Percentiles rank a stretch among this genome's conserved stretches.
Conservation (phyloP, 2,113 vertebrate genomes). For the Nematolebias whitei region DNA sequence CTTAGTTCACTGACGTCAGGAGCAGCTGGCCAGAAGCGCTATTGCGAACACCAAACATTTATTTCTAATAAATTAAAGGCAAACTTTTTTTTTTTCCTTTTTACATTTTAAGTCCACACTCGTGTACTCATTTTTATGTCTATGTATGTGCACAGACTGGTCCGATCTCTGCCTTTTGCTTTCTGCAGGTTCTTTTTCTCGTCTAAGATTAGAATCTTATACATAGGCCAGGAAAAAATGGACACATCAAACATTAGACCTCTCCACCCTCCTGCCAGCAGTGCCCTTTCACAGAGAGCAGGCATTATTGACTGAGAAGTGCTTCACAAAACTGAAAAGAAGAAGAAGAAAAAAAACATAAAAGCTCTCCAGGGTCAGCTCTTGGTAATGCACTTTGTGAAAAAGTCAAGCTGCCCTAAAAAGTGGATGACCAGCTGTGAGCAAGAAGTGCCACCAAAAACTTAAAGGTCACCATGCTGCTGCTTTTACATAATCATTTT, state of each 20-base stretch:
- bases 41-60: too few species aligned
- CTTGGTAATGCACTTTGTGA: conserved; percentile 44
- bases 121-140: too few species aligned
- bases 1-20: too few species aligned
- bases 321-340: conserved; percentile 36
- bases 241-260: not conserved
- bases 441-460: conserved; percentile 3
- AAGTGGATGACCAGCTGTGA: conserved; percentile 54
- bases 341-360: conserved; percentile 31
- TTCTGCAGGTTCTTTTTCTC: not conserved
- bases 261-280: conserved; percentile 12
- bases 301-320: conserved; percentile 58
- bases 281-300: conserved; percentile 46
- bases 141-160: too few species aligned
- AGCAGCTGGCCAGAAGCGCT: too few species aligned
- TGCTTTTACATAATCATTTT: conserved; percentile 42
- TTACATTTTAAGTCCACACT: not conserved
- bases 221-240: conserved; percentile 1
- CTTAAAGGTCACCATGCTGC: conserved; percentile 51
- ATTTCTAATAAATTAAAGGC: not conserved
- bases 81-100: not conserved
- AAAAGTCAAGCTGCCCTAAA: conserved; percentile 36
- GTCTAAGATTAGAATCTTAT: not conserved
- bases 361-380: conserved; percentile 29
- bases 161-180: not conserved